These are phyloP conservation scores for Scarus forsteni DNA, from an alignment of 2,797 vertebrate genomes.

Conservation along the genomic window DNA sequence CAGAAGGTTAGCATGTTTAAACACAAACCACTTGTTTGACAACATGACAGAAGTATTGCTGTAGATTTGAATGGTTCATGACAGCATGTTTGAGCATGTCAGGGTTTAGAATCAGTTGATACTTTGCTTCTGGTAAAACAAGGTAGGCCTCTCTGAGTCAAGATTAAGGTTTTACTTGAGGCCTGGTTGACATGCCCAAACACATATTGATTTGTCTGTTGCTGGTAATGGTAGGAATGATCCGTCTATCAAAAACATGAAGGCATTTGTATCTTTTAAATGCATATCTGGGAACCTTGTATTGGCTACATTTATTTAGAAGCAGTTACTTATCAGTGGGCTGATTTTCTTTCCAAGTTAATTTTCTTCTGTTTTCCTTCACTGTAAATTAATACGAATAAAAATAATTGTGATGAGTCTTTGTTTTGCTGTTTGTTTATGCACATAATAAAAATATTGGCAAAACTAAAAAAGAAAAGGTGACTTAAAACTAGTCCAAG, in stretches of 20 bases:
- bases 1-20: constrained; percentile 29
- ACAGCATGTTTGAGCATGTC: constrained; percentile 54
- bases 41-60: constrained; percentile 15
- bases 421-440: no score
- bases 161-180: constrained; percentile 15
- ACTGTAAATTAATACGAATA: no score
- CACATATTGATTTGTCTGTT: constrained; percentile 23
- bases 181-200: constrained; percentile 32
- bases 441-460: no score
- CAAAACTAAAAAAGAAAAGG: no score
- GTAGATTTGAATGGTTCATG: constrained; percentile 53
- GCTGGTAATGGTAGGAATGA: constrained; percentile 21
- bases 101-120: constrained; percentile 26
- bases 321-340: no score
- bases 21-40: constrained; percentile 14
- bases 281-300: no score
- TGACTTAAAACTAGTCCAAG: no score
- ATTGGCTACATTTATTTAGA: no score
- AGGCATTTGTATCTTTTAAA: not conserved
- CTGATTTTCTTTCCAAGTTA: no score
- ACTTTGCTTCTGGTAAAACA: constrained; percentile 1
- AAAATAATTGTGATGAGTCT: no score
- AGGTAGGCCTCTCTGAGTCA: constrained; percentile 13
- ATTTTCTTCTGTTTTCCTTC: no score
- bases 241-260: not conserved